Base-by-base conservation (phyloP, 2,888 invertebrate species). In the Epinotia ramella region DNA sequence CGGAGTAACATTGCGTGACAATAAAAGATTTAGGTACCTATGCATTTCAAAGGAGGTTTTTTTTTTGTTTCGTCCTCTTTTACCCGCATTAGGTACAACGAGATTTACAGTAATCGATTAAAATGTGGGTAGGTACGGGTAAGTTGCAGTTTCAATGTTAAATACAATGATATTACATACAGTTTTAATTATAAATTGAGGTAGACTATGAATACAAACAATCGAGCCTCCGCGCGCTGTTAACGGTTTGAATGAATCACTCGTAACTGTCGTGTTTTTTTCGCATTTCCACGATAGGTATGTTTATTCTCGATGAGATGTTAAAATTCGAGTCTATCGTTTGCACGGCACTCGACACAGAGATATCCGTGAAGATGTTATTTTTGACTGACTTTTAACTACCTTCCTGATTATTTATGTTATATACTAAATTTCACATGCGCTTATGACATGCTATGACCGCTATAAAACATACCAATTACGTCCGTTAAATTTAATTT, bases 231-330 rank as follows among this genome's bases (percentile, higher is more conserved):
- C 77, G 83, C 85, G 83, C 79, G 83, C 79, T 84, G 81, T 86
- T 91, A 93, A 92, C 93, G 93, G 93, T 92, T 83, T 80, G 88
- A 84, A 89, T 93, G 92, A 94, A 88, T 93, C 93, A 93, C 84
- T 86, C 76, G 62, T 92, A 93, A 93, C 94, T 93, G 93, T 93
- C 87, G 78, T 87, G 87, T 90, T 91, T 89, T 90, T 76, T 72
- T 76, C 84, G 79, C 88, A 84, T 88, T 90, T 88, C 88, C 87
- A 83, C 80, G 83, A 86, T 87, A 20, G 20, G 20, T 20, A 81
- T 89, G 85, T 92, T 91, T 89, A 85, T 86, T 91, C 88, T 86
- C 89, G 84, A 86, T 84, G 79, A 84, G 80, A 83, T 87, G 91
- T 89, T 91, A 92, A 92, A 88, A 83, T 80, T 81, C 80, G 77